phyloP scores from a whole-genome alignment of 2,797 vertebrate genomes.

The Coluber constrictor region DNA sequence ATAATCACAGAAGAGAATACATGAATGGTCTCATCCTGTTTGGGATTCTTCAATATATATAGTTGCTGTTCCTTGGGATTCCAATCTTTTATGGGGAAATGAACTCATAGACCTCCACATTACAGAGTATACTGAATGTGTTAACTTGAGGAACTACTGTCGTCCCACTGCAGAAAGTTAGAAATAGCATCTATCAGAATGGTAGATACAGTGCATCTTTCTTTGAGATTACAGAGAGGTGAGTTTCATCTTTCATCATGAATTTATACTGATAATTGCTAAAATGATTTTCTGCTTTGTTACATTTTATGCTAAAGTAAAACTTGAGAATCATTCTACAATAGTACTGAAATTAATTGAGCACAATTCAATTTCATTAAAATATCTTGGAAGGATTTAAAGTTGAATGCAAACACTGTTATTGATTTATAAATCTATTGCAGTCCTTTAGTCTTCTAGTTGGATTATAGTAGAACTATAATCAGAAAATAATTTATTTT shows the following conservation, averaged over 20 bases:
- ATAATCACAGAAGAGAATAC: not conserved
- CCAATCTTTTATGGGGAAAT: not conserved
- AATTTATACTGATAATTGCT: not conserved
- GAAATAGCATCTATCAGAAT: not conserved
- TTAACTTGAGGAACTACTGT: not conserved
- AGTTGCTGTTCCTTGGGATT: not conserved
- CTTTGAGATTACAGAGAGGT: not conserved
- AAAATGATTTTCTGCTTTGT: not conserved
- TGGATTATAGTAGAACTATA: not conserved
- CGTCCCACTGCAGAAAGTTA: not conserved
- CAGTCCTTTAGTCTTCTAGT: not conserved
- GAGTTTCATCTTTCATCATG: not conserved
- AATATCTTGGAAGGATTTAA: not conserved
- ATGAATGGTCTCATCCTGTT: not conserved
- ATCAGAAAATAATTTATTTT: not conserved
- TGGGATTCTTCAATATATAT: not conserved
- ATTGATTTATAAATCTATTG: not conserved
- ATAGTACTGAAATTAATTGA: not conserved
- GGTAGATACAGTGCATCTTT: not conserved
- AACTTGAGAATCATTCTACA: not conserved
- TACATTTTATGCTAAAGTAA: not conserved
- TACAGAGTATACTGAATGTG: not conserved
- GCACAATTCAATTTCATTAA: not conserved
- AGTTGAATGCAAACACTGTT: not conserved
- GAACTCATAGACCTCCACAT: not conserved